Evolutionary conservation across 2,797 vertebrate species (phyloP), one percentile per base, ranked within the genome.

Genomic region (Siniperca undulata): DNA sequence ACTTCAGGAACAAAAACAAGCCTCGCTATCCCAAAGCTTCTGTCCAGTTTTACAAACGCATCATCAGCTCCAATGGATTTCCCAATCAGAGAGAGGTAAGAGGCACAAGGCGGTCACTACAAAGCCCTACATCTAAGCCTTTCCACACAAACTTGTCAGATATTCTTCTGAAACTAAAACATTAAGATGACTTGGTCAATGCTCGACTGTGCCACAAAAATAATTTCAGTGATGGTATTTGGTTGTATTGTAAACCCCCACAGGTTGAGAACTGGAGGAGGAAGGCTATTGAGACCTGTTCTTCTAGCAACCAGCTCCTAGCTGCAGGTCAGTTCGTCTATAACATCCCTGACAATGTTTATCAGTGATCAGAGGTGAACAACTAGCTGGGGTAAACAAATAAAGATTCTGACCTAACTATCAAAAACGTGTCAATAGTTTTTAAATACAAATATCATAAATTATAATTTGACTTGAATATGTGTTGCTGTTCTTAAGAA

Each of bases 11-110:
- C 92, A 97, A 96, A 94, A 96, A 97, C 88, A 99, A 97, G 86
- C 96, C 97, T 6, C 96, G 97, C 36, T 97, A 98, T 72, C 97
- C 98, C 62, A 99, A 99, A 92, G 97, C 98, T 66, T 99, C 98
- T 0, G 97, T 94, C 75, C 96, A 97, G 66, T 99, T 96, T 85
- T 99, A 98, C 80, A 98, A 96, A 89, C 96, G 94, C 69, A 91
- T 99, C 70, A 97, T 98, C 90, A 92, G 89, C 71, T 96, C 95
- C 82, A 98, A 98, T 19, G 98, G 98, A 86, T 98, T 99, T 88
- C 98, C 97, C 67, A 98, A 94, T 88, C 92, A 95, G 88, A 96
- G 94, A 96, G 96, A 99, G 97, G 97, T 96, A 40, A 90, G 86
- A 74, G 44, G 52, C 34, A 46, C 34, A 11, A 17, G 0, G 13